Evolutionary conservation across 2,888 invertebrate genomes (phyloP).

Genomic region (Scaptomyza polygonia): DNA sequence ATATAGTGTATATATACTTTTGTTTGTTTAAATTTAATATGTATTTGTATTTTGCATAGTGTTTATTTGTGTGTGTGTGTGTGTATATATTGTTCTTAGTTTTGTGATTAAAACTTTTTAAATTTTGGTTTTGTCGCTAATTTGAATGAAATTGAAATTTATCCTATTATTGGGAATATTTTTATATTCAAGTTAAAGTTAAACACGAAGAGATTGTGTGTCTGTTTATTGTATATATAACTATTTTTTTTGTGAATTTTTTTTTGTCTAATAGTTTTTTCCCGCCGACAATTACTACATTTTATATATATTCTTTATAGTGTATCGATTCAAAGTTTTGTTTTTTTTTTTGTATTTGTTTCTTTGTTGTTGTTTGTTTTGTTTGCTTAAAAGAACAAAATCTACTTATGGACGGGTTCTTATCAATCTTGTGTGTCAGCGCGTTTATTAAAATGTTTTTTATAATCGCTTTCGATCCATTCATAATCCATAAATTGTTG

Average conservation of each 20-base stretch:
- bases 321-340: background rate
- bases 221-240: slow-evolving; percentile 6
- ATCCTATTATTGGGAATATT: slow-evolving; percentile 25
- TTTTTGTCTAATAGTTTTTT: slow-evolving; percentile 25
- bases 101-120: slow-evolving; percentile 47
- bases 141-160: slow-evolving; percentile 39
- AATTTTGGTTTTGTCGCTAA: slow-evolving; percentile 31
- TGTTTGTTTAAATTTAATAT: slow-evolving; percentile 42
- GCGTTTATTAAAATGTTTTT: slow-evolving; percentile 33
- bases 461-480: slow-evolving; percentile 43
- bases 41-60: slow-evolving; percentile 45
- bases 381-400: slow-evolving; percentile 59
- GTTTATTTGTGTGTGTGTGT: slow-evolving; percentile 6
- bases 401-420: slow-evolving; percentile 82
- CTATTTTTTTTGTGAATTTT: slow-evolving; percentile 13
- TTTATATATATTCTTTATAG: background rate
- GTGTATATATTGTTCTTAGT: slow-evolving; percentile 49
- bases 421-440: slow-evolving; percentile 81
- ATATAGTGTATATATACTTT: slow-evolving; percentile 60
- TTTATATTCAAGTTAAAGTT: slow-evolving; percentile 48
- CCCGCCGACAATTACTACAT: slow-evolving; percentile 32
- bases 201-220: slow-evolving; percentile 55
- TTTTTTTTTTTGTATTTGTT: slow-evolving; percentile 15
- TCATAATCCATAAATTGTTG: slow-evolving; percentile 12
- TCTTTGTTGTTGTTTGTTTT: slow-evolving; percentile 13